Percentiles rank a stretch among this genome's conserved stretches.
Conservation (phyloP, 2,888 invertebrate genomes). For the Acleris emargana region DNA sequence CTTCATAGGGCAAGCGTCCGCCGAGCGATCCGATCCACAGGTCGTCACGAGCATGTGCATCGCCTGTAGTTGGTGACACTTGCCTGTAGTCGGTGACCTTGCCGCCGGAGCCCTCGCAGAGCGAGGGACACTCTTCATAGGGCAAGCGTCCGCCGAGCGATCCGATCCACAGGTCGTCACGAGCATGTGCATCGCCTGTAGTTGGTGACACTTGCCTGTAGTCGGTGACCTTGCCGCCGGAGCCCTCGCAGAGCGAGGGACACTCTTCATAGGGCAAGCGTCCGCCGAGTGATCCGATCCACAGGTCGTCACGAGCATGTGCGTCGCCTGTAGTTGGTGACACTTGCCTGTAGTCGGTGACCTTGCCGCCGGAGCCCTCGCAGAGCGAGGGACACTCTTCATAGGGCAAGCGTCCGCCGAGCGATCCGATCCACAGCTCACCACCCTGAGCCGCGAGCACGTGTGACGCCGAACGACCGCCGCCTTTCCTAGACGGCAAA, state of each 20-base stretch:
- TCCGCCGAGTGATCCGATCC: conserved; percentile 95
- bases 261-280: conserved; percentile 96
- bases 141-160: too few relatives aligned
- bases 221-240: conserved; percentile 96
- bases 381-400: conserved; percentile 98
- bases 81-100: too few relatives aligned
- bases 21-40: too few relatives aligned
- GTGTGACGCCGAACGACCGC: conserved; percentile 95
- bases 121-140: too few relatives aligned
- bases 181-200: too few relatives aligned
- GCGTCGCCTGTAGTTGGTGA: conserved; percentile 85
- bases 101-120: too few relatives aligned
- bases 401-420: conserved; percentile 93
- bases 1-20: too few relatives aligned
- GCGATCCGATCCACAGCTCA: conserved; percentile 96
- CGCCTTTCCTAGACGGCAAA: conserved; percentile 83
- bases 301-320: conserved; percentile 96
- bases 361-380: conserved; percentile 96
- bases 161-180: too few relatives aligned
- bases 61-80: too few relatives aligned
- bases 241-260: conserved; percentile 96
- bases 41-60: too few relatives aligned
- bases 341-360: conserved; percentile 92
- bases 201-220: too few relatives aligned
- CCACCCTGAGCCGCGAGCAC: conserved; percentile 97